Evolutionary conservation across 2,888 invertebrate genomes (phyloP), one percentile per base, ranked within the genome.

Genomic region (Polia nebulosa): DNA sequence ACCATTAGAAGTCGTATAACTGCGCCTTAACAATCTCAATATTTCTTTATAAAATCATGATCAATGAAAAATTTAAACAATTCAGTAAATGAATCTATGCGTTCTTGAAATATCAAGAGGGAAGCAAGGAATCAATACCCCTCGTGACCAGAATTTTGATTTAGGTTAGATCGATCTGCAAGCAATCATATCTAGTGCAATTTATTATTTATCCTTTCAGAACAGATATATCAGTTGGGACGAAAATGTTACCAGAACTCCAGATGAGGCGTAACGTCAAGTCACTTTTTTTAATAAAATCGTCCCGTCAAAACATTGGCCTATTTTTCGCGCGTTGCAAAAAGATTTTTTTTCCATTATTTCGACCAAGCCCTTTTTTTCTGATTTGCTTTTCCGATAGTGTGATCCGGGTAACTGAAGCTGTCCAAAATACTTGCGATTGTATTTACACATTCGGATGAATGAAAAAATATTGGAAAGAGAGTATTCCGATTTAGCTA

Each of bases 101-200:
- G 9, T 45, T 58, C 69, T 55, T 49, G 53, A 62, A 47, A 62
- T 74, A 49, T 62, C 36, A 0, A 58, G 25, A 39, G 36, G 34
- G 32, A 58, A 49, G 44, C 61, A 22, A 17, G 47, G 53, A 62
- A 62, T 69, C 58, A 27, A 76, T 75, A 52, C 51, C 51, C 34
- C 5, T 15, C 76, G 76, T 72, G 76, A 20, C 49, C 65, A 44
- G 76, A 76, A 76, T 76, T 76, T 76, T 52, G 72, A 76, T 76
- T 45, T 47, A 51, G 58, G 29, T 56, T 8, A 72, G 58, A 59
- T 72, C 59, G 55, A 72, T 59, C 47, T 39, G 5, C 20, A 22
- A 20, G 66, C 72, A 76, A 76, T 76, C 76, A 76, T 72, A 72
- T 76, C 77, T 72, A 76, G 72, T 72, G 62, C 39, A 56, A 76